These are phyloP conservation scores for Sardinella longiceps DNA, from an alignment of 2,797 vertebrate genomes.

Conservation along the genomic window DNA sequence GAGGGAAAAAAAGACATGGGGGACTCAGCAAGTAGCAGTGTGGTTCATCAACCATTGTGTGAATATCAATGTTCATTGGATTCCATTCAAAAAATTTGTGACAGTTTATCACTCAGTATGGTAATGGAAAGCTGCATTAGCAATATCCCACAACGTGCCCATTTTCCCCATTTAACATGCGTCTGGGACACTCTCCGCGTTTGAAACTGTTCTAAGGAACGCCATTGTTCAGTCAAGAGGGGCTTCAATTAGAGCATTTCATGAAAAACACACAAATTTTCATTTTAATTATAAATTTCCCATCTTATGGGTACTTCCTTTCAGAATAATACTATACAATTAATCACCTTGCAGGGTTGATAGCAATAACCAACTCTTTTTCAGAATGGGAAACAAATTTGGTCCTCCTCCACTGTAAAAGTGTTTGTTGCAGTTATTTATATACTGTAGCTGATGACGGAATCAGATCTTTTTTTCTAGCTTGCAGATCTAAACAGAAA, in stretches of 20 bases:
- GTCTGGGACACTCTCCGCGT: not conserved
- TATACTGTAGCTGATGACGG: not conserved
- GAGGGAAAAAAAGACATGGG: not conserved
- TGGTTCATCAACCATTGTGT: slow-evolving; percentile 21
- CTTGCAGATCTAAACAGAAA: not conserved
- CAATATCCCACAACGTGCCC: not conserved
- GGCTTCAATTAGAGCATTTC: not conserved
- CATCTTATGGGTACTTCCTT: not conserved
- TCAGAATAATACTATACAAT: not conserved
- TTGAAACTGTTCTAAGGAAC: not conserved
- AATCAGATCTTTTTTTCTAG: not conserved
- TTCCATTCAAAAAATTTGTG: slow-evolving; percentile 8
- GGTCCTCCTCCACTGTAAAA: not conserved
- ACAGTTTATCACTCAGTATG: slow-evolving; percentile 19
- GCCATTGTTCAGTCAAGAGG: not conserved
- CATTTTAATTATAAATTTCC: not conserved
- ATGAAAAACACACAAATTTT: not conserved
- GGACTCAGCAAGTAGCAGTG: not conserved
- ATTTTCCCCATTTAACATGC: slow-evolving; percentile 13
- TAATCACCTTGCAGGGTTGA: not conserved
- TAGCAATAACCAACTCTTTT: not conserved
- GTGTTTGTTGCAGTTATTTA: not conserved
- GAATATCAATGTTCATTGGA: slow-evolving; percentile 25
- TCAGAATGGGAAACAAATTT: not conserved
- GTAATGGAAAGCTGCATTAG: slow-evolving; percentile 11